phyloP scores from a whole-genome alignment of 2,797 vertebrate species.

The Tachyglossus aculeatus region DNA sequence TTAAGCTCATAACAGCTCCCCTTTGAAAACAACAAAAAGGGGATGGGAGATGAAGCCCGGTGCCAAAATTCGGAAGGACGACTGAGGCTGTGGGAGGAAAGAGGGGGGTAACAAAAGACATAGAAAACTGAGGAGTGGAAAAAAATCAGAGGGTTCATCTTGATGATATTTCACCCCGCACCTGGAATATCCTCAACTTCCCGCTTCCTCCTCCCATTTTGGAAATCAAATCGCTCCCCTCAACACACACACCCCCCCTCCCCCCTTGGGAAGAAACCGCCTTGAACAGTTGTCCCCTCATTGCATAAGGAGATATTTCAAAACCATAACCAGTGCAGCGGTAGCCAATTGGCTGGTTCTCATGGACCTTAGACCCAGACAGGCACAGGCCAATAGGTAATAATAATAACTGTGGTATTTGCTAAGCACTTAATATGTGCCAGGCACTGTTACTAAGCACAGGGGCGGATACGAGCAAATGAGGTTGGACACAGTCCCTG shows the following conservation, averaged over 20 bases:
- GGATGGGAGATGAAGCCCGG: background rate
- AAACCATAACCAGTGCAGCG: slow-evolving; percentile 22
- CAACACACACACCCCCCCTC: background rate
- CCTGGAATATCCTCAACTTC: background rate
- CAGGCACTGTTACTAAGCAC: no score
- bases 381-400: slow-evolving; percentile 22
- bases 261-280: background rate
- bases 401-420: no score
- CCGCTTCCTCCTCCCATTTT: background rate
- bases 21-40: background rate
- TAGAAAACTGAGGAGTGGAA: background rate
- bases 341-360: slow-evolving; percentile 25
- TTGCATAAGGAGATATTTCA: slow-evolving; percentile 15
- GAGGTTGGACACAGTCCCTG: no score
- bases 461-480: no score
- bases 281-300: slow-evolving; percentile 19
- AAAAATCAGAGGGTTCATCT: background rate
- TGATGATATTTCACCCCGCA: background rate
- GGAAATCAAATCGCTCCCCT: slow-evolving; percentile 5
- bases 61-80: background rate
- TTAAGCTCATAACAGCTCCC: no score
- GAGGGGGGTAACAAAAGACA: background rate
- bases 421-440: no score
- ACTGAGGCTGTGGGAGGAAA: no score
- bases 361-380: slow-evolving; percentile 46